These are phyloP conservation scores for Chrosomus eos DNA, from an alignment of 2,797 vertebrate species.

Conservation along the genomic window DNA sequence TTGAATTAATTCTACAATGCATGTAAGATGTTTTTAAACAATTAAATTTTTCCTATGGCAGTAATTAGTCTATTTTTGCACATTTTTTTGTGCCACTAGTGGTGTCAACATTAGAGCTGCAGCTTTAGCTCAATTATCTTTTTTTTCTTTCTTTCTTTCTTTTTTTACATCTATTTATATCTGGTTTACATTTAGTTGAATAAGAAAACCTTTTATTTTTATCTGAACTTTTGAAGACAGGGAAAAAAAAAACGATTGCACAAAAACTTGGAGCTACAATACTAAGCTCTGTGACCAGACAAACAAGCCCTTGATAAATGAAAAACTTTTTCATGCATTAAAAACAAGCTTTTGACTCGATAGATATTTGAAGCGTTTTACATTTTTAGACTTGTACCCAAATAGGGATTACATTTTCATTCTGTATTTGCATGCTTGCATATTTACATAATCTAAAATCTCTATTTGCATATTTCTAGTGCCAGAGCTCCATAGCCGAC, in stretches of 20 bases:
- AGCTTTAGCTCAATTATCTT: neutral
- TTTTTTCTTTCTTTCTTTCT: no score
- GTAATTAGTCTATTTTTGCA: no score
- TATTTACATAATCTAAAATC: constrained; percentile 53
- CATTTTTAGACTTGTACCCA: constrained; percentile 39
- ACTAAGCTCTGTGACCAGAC: constrained; percentile 20
- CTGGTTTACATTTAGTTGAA: neutral
- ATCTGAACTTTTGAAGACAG: neutral
- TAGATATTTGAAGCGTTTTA: constrained; percentile 14
- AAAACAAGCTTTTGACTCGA: constrained; percentile 19
- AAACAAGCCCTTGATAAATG: constrained; percentile 26
- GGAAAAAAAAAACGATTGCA: neutral
- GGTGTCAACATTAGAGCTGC: neutral
- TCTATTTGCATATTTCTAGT: constrained; percentile 43
- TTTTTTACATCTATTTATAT: neutral
- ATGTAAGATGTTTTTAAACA: neutral
- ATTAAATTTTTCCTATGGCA: neutral
- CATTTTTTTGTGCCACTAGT: neutral
- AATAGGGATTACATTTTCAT: constrained; percentile 37
- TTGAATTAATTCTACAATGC: neutral
- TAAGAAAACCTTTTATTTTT: neutral
- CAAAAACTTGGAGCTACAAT: neutral
- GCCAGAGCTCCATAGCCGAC: constrained; percentile 30
- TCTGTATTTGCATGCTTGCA: constrained; percentile 43
- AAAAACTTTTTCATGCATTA: constrained; percentile 36